Base-by-base conservation (phyloP, 2,797 vertebrate species). In the Gadopsis bispinosus region DNA sequence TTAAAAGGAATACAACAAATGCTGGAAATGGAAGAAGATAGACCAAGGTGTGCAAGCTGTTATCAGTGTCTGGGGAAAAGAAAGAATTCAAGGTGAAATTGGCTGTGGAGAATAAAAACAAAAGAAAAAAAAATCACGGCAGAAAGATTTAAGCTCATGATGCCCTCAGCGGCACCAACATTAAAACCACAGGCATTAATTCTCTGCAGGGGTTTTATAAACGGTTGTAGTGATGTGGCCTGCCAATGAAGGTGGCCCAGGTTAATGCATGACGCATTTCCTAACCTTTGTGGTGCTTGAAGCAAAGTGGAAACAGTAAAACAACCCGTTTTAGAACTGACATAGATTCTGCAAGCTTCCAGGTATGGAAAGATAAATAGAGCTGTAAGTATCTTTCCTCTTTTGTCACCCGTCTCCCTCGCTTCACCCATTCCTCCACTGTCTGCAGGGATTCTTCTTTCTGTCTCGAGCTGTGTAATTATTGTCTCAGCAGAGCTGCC, bases 401-500 rank as follows among this genome's bases (percentile, higher is more conserved):
- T 55, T 12, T 19, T 69, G 48, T 66, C 53, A 56, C 59, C 37
- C 50, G 54, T 73, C 77, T 77, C 62, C 56, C n/a, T 71, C 10
- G 0, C 61, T 61, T 73, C 58, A 45, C 31, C 61, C 63, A 43
- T 77, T 39, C 66, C 58, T 71, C 45, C 39, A 33, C 26, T 63
- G 70, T 73, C 81, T 48, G 9, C 51, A 69, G 43, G 35, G 51
- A 70, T 48, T 41, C 69, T 48, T 68, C 65, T 69, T 68, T 67
- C 75, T 75, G 68, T 82, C 67, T 77, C 58, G 1, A 74, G 51
- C 56, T 55, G 13, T 73, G 60, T 83, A 80, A 88, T 84, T 75
- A 80, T 71, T 66, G 80, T 76, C 84, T 85, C 75, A 35, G 29
- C 63, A 74, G 75, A 83, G 71, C 66, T 47, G 39, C 54, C 71